Evolutionary conservation across 2,113 vertebrate species (phyloP).

Genomic region (Dascyllus trimaculatus): DNA sequence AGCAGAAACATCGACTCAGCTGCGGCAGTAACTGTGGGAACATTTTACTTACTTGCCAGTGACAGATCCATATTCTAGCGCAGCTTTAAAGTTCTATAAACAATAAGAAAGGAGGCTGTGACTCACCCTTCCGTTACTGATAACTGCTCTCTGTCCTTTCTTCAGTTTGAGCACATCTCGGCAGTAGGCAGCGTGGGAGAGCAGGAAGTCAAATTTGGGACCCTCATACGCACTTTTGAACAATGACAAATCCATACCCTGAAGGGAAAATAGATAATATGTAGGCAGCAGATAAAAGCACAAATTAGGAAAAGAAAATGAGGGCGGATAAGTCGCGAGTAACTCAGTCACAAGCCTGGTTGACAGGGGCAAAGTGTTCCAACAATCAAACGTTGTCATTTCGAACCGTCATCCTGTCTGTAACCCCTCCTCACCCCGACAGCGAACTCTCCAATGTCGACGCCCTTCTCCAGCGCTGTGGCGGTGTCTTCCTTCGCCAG

Average conservation of each 20-base stretch:
- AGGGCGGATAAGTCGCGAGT: not conserved
- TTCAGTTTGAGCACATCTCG: constrained; percentile 94
- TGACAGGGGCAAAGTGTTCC: not conserved
- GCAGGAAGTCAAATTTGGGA: constrained; percentile 91
- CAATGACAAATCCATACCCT: constrained; percentile 94
- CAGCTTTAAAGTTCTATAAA: not conserved
- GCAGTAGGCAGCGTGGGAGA: constrained; percentile 93
- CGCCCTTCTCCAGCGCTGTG: constrained; percentile 85
- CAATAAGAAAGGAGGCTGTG: not conserved
- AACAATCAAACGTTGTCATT: not conserved
- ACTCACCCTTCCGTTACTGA: constrained; percentile 97
- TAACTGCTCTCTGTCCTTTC: constrained; percentile 93
- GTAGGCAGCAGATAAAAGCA: not conserved
- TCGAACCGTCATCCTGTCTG: not conserved
- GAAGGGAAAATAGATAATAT: constrained; percentile 41
- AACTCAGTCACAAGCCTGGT: not conserved
- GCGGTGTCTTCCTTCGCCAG: constrained; percentile 93
- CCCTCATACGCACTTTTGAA: constrained; percentile 92
- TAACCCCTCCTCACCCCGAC: constrained; percentile 90
- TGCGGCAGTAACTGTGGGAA: not conserved
- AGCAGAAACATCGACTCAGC: not conserved
- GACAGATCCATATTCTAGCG: not conserved
- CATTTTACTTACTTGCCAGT: not conserved
- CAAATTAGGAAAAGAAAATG: constrained; percentile 2
- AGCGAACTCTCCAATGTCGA: constrained; percentile 88